Evolutionary conservation across 1,140 invertebrate genomes (phyloP).

Genomic region (Triops cancriformis): DNA sequence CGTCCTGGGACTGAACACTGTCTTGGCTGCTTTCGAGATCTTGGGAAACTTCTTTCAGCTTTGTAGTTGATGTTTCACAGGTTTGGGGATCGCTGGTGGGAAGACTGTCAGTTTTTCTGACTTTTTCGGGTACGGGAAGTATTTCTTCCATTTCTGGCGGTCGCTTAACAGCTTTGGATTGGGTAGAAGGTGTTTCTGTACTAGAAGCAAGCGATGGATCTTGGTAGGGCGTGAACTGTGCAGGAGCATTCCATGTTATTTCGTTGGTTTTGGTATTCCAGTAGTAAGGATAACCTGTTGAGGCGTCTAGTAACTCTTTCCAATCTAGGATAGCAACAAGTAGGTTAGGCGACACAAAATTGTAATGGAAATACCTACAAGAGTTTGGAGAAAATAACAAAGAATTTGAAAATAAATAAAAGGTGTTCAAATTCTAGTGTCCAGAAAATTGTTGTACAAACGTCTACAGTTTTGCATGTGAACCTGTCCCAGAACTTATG

Average conservation of each 20-base stretch:
- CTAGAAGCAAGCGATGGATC: not conserved
- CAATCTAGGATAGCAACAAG: slow-evolving; percentile 4
- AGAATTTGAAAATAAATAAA: too few relatives aligned
- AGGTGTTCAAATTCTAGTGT: too few relatives aligned
- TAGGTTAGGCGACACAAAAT: too few relatives aligned
- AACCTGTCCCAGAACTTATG: too few relatives aligned
- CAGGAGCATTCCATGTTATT: slow-evolving; percentile 19
- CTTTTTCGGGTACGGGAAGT: not conserved
- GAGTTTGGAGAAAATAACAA: too few relatives aligned
- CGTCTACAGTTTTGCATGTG: too few relatives aligned
- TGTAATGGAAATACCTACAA: too few relatives aligned
- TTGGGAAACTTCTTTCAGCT: not conserved
- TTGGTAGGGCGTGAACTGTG: not conserved
- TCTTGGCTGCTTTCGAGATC: not conserved
- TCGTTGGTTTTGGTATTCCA: slow-evolving; percentile 24
- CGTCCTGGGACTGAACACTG: not conserved
- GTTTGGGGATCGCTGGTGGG: not conserved
- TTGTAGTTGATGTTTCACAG: not conserved
- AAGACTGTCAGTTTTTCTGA: not conserved
- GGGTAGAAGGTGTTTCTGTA: not conserved
- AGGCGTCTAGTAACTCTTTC: slow-evolving; percentile 24
- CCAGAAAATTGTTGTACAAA: too few relatives aligned
- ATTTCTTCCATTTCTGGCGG: not conserved
- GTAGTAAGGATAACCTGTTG: slow-evolving; percentile 23
- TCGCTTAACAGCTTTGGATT: not conserved